phyloP scores from a whole-genome alignment of 2,888 invertebrate genomes.

The Lepidochrysops patricia region DNA sequence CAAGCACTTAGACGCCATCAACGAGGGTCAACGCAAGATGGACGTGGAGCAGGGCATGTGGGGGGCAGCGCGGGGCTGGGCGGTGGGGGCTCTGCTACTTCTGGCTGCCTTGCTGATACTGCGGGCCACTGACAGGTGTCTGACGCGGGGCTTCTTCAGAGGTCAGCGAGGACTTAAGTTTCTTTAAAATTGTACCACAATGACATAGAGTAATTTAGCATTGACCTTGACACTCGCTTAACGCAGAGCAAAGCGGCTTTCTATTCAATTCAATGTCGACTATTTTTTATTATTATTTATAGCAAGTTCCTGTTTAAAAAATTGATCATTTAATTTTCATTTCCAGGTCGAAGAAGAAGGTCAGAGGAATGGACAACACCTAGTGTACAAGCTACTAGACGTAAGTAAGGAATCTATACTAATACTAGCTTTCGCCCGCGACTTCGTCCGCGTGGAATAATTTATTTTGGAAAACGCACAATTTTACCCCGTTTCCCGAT shows the following conservation, averaged over 20 bases:
- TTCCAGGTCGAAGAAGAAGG: constrained; percentile 31
- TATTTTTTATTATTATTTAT: too few species aligned
- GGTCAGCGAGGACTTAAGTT: too few species aligned
- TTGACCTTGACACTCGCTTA: too few species aligned
- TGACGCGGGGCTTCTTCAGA: constrained; percentile 29
- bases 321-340: too few species aligned
- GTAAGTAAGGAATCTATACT: constrained; percentile 40
- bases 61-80: constrained; percentile 38
- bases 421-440: too few species aligned
- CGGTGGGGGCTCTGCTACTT: constrained; percentile 39
- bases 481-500: too few species aligned
- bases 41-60: constrained; percentile 23
- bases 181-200: too few species aligned
- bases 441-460: too few species aligned
- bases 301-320: too few species aligned
- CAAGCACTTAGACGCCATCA: not conserved
- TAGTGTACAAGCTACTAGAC: constrained; percentile 41
- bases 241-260: not conserved
- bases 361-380: constrained; percentile 45
- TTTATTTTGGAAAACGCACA: too few species aligned
- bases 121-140: constrained; percentile 40
- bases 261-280: too few species aligned
- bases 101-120: constrained; percentile 39
- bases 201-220: too few species aligned
- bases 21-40: constrained; percentile 14